phyloP scores from a whole-genome alignment of 2,113 vertebrate genomes.

The Hystrix cristata region DNA sequence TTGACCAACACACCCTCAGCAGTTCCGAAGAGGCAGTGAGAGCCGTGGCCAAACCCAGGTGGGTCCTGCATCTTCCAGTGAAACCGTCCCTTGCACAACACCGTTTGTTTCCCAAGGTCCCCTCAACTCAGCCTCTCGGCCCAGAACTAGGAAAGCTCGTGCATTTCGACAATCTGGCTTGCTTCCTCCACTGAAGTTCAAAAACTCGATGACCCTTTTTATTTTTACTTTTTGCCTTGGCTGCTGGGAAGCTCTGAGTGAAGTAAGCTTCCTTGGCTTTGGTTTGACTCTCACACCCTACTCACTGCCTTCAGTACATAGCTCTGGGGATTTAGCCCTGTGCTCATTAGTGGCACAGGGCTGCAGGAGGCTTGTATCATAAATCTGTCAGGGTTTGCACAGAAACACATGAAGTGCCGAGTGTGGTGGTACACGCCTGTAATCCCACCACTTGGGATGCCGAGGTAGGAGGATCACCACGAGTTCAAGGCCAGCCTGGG shows the following conservation, averaged over 20 bases:
- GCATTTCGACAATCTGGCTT: neutral
- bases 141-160: neutral
- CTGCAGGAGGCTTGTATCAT: neutral
- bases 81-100: neutral
- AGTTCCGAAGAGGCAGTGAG: neutral
- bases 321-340: neutral
- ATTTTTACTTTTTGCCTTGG: neutral
- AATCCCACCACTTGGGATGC: neutral
- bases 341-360: no score
- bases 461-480: neutral
- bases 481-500: neutral
- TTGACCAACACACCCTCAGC: neutral
- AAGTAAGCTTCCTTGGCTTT: neutral
- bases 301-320: neutral
- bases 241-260: slow-evolving; percentile 18
- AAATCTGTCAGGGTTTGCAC: neutral
- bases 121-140: neutral
- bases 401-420: no score
- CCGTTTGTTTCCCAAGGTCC: neutral
- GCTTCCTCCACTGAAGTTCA: slow-evolving; percentile 18
- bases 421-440: neutral
- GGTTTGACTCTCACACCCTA: neutral
- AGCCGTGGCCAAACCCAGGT: neutral
- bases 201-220: neutral
- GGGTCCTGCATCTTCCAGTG: neutral